Evolutionary conservation across 2,888 invertebrate species (phyloP), one percentile per base, ranked within the genome.

Genomic region (Lycocerus yunnanus): DNA sequence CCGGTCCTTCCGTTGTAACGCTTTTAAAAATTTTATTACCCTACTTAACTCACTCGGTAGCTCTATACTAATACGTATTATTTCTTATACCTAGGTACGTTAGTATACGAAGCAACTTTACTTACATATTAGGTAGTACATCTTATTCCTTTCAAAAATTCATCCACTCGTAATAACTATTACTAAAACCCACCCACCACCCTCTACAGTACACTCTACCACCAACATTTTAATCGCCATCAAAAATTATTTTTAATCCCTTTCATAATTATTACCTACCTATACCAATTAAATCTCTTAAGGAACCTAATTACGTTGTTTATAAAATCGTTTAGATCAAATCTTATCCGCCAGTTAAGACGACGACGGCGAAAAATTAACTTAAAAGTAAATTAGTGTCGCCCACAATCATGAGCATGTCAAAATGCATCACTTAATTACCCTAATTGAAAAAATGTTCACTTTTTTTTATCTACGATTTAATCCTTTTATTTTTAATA

Each of bases 1-100:
- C 68, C 72, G 66, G 72, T 58, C 68, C 68, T 72, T 67, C 72
- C 72, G 72, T 59, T 18, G 15, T 21, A 66, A 63, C 61, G 61
- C 16, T 16, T 63, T 63, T 63, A n/a, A 18, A 66, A 24, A 15
- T 66, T 66, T 27, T 66, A 21, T 43, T 43, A 43, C 43, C 43
- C 20, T n/a, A 63, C 20, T 63, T 18, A 18, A 14, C 15, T 16
- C 18, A 63, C 43, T 43, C 43, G 43, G 43, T 43, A 43, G 43
- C 61, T 63, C 61, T 63, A 63, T 63, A 63, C 61, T 63, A 15
- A 63, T 63, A 63, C 61, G 61, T 63, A 63, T 63, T 63, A 63
- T 63, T 63, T 63, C 16, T 18, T 20, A 63, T 18, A 24, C 21
- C 21, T 24, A 18, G 43, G 61, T 63, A 63, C 61, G 61, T 63